phyloP scores from a whole-genome alignment of 1,140 invertebrate genomes.

The Trichoplusia ni region DNA sequence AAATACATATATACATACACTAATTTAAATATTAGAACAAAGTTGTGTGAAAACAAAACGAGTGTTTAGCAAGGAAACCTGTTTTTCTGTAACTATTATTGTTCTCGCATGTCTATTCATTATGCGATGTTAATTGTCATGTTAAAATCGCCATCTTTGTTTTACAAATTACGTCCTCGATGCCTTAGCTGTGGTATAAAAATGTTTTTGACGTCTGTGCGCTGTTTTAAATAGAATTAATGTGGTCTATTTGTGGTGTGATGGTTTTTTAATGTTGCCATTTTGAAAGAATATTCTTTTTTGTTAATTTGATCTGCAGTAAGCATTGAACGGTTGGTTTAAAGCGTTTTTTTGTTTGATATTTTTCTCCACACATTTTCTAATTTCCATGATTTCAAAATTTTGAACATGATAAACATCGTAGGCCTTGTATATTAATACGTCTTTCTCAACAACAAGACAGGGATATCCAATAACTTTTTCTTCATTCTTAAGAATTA shows the following conservation, averaged over 20 bases:
- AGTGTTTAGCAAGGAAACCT: constrained; percentile 57
- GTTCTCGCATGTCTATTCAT: constrained; percentile 59
- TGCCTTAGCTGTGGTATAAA: constrained; percentile 33
- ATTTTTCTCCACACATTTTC: no score
- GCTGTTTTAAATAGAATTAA: not conserved
- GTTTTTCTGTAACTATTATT: constrained; percentile 74
- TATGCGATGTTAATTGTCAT: constrained; percentile 69
- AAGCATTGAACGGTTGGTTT: no score
- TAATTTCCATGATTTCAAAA: no score
- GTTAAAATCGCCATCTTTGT: constrained; percentile 73
- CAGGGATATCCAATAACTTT: not conserved
- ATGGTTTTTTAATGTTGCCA: not conserved
- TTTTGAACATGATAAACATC: no score
- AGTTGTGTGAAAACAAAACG: constrained; percentile 43
- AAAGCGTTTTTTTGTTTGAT: no score
- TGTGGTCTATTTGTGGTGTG: not conserved
- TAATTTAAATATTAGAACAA: constrained; percentile 27
- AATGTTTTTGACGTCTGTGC: constrained; percentile 3
- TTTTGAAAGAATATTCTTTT: not conserved
- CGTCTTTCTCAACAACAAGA: not conserved
- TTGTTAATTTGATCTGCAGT: not conserved
- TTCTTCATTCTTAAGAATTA: not conserved
- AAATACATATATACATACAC: constrained; percentile 22
- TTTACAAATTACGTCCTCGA: constrained; percentile 62
- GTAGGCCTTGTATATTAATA: no score